Conservation (phyloP, 2,797 vertebrate species). For the Pseudocheirus occidentalis region DNA sequence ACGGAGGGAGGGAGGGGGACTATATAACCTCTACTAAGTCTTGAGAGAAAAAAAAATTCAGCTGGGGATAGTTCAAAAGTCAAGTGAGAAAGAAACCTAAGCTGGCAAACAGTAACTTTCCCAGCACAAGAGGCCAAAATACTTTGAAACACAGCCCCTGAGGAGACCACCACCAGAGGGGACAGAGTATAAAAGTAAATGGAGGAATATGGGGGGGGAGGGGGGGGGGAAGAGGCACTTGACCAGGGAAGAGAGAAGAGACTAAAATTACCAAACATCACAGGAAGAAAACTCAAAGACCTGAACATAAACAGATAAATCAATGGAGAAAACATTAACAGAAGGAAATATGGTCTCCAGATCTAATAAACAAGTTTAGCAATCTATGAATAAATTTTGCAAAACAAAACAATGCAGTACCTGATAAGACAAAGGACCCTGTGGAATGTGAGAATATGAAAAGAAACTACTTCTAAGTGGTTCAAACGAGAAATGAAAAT, state of each 20-base stretch:
- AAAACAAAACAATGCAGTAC: neutral
- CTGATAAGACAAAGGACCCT: neutral
- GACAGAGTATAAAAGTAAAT: neutral
- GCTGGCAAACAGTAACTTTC: neutral
- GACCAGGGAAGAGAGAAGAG: too few relatives aligned
- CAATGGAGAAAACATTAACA: neutral
- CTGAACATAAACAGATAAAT: neutral
- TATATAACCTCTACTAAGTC: neutral
- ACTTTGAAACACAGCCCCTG: neutral
- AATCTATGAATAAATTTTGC: neutral
- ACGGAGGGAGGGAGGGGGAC: neutral
- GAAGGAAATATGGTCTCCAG: neutral
- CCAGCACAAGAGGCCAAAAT: neutral
- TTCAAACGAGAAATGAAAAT: neutral
- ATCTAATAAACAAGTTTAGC: neutral
- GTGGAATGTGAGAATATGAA: neutral
- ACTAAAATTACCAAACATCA: neutral
- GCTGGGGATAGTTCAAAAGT: neutral
- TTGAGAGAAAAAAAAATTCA: neutral
- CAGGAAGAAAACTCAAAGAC: neutral
- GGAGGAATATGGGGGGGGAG: accelerated
- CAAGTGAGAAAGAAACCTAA: neutral
- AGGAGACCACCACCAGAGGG: neutral
- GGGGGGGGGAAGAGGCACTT: too few relatives aligned
- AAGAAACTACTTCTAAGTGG: neutral